Evolutionary conservation across 2,113 vertebrate genomes (phyloP), one percentile per base, ranked within the genome.

Genomic region (Misgurnus mizolepis): DNA sequence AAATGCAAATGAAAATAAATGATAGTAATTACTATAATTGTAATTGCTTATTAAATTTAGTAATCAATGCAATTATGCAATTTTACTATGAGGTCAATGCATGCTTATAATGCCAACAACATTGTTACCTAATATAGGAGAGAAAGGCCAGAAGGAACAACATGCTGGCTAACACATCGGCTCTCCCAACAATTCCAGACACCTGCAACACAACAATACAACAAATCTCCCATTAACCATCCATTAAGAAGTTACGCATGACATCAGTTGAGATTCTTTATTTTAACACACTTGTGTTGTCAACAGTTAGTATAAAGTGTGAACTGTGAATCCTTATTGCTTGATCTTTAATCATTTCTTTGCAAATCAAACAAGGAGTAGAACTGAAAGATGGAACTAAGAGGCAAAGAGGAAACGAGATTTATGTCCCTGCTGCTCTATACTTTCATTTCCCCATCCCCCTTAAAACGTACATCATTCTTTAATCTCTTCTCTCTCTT

Each of bases 181-280:
- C 97, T 91, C 98, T 94, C 83, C 97, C 98, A 67, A 99, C 98
- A 62, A 99, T 96, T 18, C 98, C 98, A 78, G 98, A 96, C 87
- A 99, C 97, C 97, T 99, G 87, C 27, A 85, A 81, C 86, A 79
- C 55, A 84, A n/a, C 1, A 56, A 56, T 56, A 58, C 58, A 64
- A 50, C 43, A 18, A 61, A 41, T 8, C 45, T 10, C 7, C 45
- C 45, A 47, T 1, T 47, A 47, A 47, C 45, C 22, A 22, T 22
- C 22, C 22, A 22, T 22, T 22, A 22, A 22, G 22, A 22, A 22
- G 22, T 22, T 22, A 22, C 22, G 22, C 22, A 22, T 34, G 1
- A 3, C 27, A 27, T 5, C 14, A 45, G 10, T 3, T 8, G 22
- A 15, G 14, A 14, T 22, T 7, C 49, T 55, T 43, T 7, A 43